phyloP scores from a whole-genome alignment of 2,113 vertebrate genomes.

The Hippolais icterina region DNA sequence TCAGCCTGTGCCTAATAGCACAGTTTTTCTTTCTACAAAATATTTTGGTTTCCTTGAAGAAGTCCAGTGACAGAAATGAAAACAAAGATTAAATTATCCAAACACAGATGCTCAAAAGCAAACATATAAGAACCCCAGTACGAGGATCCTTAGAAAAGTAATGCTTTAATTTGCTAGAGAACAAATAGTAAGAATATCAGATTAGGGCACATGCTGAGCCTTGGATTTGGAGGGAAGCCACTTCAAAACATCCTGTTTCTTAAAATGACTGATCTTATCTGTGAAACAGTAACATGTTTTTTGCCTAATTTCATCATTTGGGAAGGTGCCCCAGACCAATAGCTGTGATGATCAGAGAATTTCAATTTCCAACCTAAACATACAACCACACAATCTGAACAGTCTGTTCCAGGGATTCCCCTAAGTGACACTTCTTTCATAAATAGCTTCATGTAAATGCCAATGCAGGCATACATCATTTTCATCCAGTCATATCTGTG shows the following conservation, averaged over 20 bases:
- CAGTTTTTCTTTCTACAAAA: slow-evolving; percentile 36
- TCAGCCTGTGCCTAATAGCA: not conserved
- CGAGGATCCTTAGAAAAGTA: not conserved
- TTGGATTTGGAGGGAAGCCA: not conserved
- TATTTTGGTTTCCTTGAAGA: slow-evolving; percentile 51
- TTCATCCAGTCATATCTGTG: not conserved
- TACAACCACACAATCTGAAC: not conserved
- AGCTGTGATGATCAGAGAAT: not conserved
- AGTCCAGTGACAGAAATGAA: slow-evolving; percentile 27
- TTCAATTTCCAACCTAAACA: not conserved
- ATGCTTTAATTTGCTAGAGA: not conserved
- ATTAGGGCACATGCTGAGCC: not conserved
- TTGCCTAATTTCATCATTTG: not conserved
- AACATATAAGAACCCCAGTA: not conserved
- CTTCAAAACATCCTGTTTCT: not conserved
- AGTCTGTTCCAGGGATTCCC: not conserved
- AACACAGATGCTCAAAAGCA: slow-evolving; percentile 50
- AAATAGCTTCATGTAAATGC: not conserved
- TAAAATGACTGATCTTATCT: not conserved
- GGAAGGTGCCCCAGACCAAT: not conserved
- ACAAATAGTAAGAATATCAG: not conserved
- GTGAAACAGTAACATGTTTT: not conserved
- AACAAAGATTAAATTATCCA: slow-evolving; percentile 56
- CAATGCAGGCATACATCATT: not conserved
- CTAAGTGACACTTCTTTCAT: not conserved